Evolutionary conservation across 2,113 vertebrate species (phyloP).

Genomic region (Paralichthys olivaceus): DNA sequence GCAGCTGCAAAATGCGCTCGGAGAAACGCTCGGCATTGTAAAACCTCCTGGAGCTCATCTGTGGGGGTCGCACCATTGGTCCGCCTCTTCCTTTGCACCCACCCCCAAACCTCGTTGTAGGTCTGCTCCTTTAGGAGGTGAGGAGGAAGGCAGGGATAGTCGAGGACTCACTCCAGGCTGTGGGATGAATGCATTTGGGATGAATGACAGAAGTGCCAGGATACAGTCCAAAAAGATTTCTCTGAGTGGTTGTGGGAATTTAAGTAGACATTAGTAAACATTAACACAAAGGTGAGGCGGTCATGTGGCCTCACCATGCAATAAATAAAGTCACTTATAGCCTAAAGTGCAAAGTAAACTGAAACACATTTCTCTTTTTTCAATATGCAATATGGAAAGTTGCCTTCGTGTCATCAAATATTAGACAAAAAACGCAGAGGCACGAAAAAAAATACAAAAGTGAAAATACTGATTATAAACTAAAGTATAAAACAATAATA

Average conservation of each 20-base stretch:
- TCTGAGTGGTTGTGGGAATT: not conserved
- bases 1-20: constrained; percentile 27
- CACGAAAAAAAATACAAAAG: too few relatives aligned
- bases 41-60: constrained; percentile 17
- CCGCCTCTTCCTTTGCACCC: constrained; percentile 74
- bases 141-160: not conserved
- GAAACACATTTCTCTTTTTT: too few relatives aligned
- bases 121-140: not conserved
- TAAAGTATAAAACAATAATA: too few relatives aligned
- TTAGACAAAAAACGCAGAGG: too few relatives aligned
- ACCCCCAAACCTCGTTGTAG: constrained; percentile 3
- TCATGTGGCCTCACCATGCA: constrained; percentile 3
- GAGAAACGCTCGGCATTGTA: constrained; percentile 64
- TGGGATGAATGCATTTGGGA: not conserved
- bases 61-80: constrained; percentile 74
- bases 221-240: too few relatives aligned
- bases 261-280: not conserved
- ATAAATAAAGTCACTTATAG: too few relatives aligned
- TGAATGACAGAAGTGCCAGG: not conserved
- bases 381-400: too few relatives aligned
- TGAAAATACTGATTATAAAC: too few relatives aligned
- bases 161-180: not conserved
- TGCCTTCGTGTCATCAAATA: too few relatives aligned
- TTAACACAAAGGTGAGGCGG: constrained; percentile 14
- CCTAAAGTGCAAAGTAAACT: not conserved